Conservation (phyloP, 2,113 vertebrate species). For the Oreochromis niloticus region DNA sequence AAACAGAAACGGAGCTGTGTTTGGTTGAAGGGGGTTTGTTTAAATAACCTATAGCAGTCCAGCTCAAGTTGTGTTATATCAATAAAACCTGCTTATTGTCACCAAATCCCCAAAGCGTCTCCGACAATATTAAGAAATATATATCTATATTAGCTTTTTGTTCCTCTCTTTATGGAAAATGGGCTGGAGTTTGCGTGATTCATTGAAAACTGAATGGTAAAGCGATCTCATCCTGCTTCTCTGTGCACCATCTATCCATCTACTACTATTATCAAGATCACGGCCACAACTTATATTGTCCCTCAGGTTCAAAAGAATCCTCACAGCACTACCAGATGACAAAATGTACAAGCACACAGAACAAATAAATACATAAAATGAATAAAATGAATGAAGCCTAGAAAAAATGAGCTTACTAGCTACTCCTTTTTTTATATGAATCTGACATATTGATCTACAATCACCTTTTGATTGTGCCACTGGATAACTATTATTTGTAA, state of each 20-base stretch:
- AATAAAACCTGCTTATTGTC: constrained; percentile 64
- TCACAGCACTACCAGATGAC: not conserved
- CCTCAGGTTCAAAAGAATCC: not conserved
- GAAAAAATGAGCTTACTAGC: not conserved
- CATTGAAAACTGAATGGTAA: not conserved
- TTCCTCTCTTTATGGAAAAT: not conserved
- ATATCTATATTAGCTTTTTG: not conserved
- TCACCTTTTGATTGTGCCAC: not conserved
- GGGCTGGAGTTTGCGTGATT: not conserved
- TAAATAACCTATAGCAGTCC: constrained; percentile 56
- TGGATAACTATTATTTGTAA: not conserved
- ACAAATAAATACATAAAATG: not conserved
- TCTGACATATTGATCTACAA: not conserved
- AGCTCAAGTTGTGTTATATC: constrained; percentile 16
- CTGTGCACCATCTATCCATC: not conserved
- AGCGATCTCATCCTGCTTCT: not conserved
- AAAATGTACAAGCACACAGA: not conserved
- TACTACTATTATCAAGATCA: not conserved
- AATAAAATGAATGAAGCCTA: not conserved
- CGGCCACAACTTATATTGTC: not conserved
- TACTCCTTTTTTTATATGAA: not conserved
- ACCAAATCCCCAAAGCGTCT: constrained; percentile 50
- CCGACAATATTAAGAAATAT: constrained; percentile 34
- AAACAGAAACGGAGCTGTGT: constrained; percentile 44
- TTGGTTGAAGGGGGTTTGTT: constrained; percentile 47